Base-by-base conservation (phyloP, 2,113 vertebrate genomes). In the Eptesicus fuscus region DNA sequence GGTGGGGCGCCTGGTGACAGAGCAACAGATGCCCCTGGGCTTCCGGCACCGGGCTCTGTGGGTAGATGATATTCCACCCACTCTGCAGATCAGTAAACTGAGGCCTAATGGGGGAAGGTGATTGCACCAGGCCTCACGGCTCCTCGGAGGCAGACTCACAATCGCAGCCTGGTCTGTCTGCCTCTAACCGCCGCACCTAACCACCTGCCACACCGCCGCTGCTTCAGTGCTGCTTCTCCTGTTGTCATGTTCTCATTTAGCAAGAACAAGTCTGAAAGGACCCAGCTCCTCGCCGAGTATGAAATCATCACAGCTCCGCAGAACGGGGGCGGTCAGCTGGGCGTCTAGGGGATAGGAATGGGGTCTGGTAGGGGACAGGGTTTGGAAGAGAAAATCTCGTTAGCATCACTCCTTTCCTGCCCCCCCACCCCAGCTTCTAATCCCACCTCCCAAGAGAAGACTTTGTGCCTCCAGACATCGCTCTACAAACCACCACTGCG, bases 181-280 rank as follows among this genome's bases (percentile, higher is more conserved):
- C 40, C 67, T 77, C 70, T 74, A 23, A 9, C 35, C 11, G 37
- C 25, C n/a, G n/a, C n/a, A 37, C 40, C 65, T 17, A 32, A 9
- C 53, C 42, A 13, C 5, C 9, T 47, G 0, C 14, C 42, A 0
- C 4, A 6, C 7, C 12, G 10, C 17, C 10, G 61, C 44, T 3
- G 1, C 28, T 32, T 63, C 9, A 6, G 4, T 18, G 30, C 16
- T 32, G 67, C 51, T 61, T 44, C 17, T 40, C 53, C 5, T 30
- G 25, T 20, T 61, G 20, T 10, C 7, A 61, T 28, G 20, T 40
- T 69, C 59, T 70, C 32, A 1, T 1, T 4, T n/a, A 14, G 9
- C 63, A 12, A 35, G 23, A 35, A n/a, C 59, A 65, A 25, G 70
- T n/a, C 47, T 0, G 44, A 18, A 32, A 49, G 11, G 44, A 65